Evolutionary conservation across 1,140 invertebrate species (phyloP), one percentile per base, ranked within the genome.

Genomic region (Drosophila watanabei): DNA sequence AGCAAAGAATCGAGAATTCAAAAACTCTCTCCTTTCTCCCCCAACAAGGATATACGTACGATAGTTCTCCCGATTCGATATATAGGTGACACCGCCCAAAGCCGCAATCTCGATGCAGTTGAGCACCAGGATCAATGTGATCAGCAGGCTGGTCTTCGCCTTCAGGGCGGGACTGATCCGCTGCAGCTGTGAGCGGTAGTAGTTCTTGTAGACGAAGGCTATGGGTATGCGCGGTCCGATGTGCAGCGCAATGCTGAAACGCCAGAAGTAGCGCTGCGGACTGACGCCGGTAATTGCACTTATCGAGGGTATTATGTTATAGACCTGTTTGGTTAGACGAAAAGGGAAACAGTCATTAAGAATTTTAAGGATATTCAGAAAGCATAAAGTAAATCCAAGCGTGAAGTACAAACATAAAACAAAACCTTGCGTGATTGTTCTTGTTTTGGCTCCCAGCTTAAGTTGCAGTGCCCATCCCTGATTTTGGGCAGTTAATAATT

Each of bases 11-110:
- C 11, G 5, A n/a, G 6, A 2, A 13, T 7, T 16, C n/a, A n/a
- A 14, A 16, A 49, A 10, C 7, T 6, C 7, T 30, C 4, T 24
- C 24, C 24, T n/a, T 14, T 8, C 7, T 48, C 8, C 6, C 10
- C 20, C 13, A 16, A n/a, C 2, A 35, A 11, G 10, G 1, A 8
- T 1, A 14, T 79, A 96, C 97, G 97, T 94, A 98, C 98, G 97
- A 94, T 98, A 98, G 94, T 98, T 98, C 94, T 98, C 98, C 92
- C 96, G 96, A 93, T 98, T 98, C 37, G 97, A 98, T 92, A 98
- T 97, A 93, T 98, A 98, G 16, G 98, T 98, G 16, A 98, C 97
- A 51, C 97, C 97, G 81, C 97, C 96, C 13, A 98, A 94, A 43
- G 97, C 95, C 57, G 96, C 95, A 70, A 98, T 95, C 94, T 98